Base-by-base conservation (phyloP, 2,797 vertebrate species). In the Notamacropus eugenii region DNA sequence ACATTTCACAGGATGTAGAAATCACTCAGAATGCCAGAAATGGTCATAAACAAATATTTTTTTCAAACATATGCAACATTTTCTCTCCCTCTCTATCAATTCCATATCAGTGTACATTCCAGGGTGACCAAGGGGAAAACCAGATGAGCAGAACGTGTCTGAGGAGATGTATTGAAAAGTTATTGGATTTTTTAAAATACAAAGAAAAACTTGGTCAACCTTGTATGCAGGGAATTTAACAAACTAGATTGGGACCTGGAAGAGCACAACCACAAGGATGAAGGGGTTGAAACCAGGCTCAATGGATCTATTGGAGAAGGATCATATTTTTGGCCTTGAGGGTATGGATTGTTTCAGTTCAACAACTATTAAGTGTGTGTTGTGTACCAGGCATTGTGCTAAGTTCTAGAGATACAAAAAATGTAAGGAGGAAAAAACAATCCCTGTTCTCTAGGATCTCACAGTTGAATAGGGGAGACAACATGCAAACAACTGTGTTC, bases 1-100 rank as follows among this genome's bases (percentile, higher is more conserved):
- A 95, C 94, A 95, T 97, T 98, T 98, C 98, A 95, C 94, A 98
- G 97, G 97, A 97, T 95, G 92, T 93, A 96, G 96, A 97, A 98
- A 96, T 97, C 19, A 56, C n/a, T 96, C 91, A 95, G 87, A 96
- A 97, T 97, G 98, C 94, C 96, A 98, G 94, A 98, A 98, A 97
- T 94, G 58, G 74, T 93, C 95, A 9, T 95, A 97, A 97, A 97
- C 97, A 98, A 98, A 98, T 95, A 97, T 96, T 94, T 96, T 96
- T 96, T 94, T 94, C 96, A 95, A 96, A 96, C 56, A 95, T 91
- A 95, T 90, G 59, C 94, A 97, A 91, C 93, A 94, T 94, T 97
- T 95, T 98, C 46, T 93, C 94, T 96, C 28, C 27, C 14, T 58
- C 27, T 16, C 10, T 62, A 46, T 93, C 58, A n/a, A 19, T 67